Evolutionary conservation across 2,888 invertebrate genomes (phyloP).

Genomic region (Creontiades dilutus): DNA sequence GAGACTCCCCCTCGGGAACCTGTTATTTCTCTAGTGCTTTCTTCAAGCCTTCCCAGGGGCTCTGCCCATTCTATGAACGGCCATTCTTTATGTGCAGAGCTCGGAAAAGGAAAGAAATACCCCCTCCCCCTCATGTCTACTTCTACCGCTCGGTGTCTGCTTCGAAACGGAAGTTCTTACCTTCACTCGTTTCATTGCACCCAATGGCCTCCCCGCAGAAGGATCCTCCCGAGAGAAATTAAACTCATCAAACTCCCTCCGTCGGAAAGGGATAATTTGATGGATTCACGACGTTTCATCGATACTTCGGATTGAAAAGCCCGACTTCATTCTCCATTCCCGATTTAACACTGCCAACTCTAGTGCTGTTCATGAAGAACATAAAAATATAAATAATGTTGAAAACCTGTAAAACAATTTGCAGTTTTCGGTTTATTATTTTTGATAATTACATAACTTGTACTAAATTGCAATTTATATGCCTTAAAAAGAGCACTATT

Average conservation of each 20-base stretch:
- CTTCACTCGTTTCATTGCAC: neutral
- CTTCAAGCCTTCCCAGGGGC: conserved; percentile 38
- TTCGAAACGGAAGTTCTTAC: neutral
- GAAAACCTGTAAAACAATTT: too few relatives aligned
- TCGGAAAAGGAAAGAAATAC: conserved; percentile 20
- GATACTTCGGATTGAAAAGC: too few relatives aligned
- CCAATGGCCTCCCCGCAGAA: neutral
- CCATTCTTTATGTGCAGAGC: conserved; percentile 52
- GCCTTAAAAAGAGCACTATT: too few relatives aligned
- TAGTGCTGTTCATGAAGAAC: too few relatives aligned
- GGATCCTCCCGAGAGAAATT: conserved; percentile 3
- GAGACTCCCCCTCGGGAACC: conserved; percentile 45
- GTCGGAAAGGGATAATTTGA: neutral
- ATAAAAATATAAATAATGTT: too few relatives aligned
- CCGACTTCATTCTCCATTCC: too few relatives aligned
- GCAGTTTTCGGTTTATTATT: too few relatives aligned
- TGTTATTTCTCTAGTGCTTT: conserved; percentile 59
- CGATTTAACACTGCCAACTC: too few relatives aligned
- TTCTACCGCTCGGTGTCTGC: neutral
- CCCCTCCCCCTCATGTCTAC: neutral
- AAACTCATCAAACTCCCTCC: neutral
- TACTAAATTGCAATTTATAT: too few relatives aligned
- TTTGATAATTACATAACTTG: too few relatives aligned
- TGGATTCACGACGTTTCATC: neutral
- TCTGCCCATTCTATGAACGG: conserved; percentile 52